phyloP scores from a whole-genome alignment of 64 coral and sea anemone species.

The Dendronephthya gigantea region DNA sequence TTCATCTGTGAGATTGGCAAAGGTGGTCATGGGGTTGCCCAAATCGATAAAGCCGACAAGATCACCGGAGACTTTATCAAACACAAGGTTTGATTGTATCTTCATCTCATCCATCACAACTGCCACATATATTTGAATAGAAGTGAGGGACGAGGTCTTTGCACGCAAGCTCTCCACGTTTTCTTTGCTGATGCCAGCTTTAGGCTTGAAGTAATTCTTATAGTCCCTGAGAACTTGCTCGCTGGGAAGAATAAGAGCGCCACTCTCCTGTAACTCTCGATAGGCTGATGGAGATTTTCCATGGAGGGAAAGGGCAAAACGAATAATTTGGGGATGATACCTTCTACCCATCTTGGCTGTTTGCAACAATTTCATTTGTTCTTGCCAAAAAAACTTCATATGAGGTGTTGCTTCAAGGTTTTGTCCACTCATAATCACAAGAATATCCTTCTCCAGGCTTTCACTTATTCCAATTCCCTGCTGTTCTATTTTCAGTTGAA shows the following conservation, averaged over 20 bases:
- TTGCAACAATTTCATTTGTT: conserved; percentile 16
- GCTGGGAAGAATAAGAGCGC: not conserved
- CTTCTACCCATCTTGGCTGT: conserved; percentile 14
- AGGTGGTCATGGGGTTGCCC: not conserved
- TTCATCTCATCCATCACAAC: conserved; percentile 20
- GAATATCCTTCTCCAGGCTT: too few species aligned
- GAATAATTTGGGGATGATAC: conserved; percentile 8
- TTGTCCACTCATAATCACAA: too few species aligned
- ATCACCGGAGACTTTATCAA: conserved; percentile 7
- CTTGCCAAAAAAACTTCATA: conserved; percentile 19
- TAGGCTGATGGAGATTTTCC: too few species aligned
- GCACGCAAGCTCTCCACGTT: not conserved
- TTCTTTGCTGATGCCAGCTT: conserved; percentile 13
- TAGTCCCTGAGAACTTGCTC: conserved; percentile 13
- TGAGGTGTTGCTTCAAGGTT: too few species aligned
- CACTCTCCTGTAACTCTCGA: conserved; percentile 12
- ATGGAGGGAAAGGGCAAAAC: not conserved
- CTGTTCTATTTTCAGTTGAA: not conserved
- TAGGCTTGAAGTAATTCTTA: conserved; percentile 5
- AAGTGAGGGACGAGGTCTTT: conserved; percentile 1
- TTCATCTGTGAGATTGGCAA: conserved; percentile 2
- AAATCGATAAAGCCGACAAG: conserved; percentile 9
- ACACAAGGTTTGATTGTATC: conserved; percentile 11
- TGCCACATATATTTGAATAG: not conserved
- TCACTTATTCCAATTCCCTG: conserved; percentile 11